Evolutionary conservation across 2,113 vertebrate genomes (phyloP).

Genomic region (Phaetusa simplex): DNA sequence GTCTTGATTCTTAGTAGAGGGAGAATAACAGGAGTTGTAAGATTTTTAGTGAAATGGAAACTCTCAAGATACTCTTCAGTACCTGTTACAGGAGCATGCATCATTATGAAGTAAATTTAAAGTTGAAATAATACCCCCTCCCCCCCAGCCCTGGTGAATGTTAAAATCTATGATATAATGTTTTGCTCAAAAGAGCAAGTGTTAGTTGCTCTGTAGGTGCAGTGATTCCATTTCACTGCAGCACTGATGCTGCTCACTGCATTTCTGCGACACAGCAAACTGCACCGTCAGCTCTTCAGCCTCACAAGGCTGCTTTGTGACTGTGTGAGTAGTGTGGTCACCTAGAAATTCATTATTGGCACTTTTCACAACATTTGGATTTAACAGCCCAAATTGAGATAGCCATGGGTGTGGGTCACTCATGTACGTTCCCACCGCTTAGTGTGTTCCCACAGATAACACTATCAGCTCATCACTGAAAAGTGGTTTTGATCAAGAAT

Average conservation of each 20-base stretch:
- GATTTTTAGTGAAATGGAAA: background rate
- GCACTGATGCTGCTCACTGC: fast-evolving
- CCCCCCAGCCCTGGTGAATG: background rate
- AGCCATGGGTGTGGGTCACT: background rate
- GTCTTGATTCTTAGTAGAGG: background rate
- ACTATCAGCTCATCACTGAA: background rate
- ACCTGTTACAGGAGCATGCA: background rate
- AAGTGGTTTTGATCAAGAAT: background rate
- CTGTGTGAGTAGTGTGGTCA: background rate
- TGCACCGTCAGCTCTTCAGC: fast-evolving
- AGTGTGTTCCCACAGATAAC: background rate
- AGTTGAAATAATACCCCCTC: background rate
- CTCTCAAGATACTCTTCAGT: background rate
- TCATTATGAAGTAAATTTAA: background rate
- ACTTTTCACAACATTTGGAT: background rate
- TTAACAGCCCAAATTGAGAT: background rate
- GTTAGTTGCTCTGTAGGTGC: background rate
- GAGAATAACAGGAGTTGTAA: background rate
- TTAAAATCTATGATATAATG: background rate
- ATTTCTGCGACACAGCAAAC: background rate
- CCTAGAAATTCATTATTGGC: background rate
- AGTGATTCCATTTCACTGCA: background rate
- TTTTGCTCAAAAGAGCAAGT: background rate
- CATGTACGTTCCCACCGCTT: background rate
- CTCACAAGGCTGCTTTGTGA: background rate